These are phyloP conservation scores for Gambusia yucatana DNA, from an alignment of 2,797 vertebrate species.

Conservation along the genomic window DNA sequence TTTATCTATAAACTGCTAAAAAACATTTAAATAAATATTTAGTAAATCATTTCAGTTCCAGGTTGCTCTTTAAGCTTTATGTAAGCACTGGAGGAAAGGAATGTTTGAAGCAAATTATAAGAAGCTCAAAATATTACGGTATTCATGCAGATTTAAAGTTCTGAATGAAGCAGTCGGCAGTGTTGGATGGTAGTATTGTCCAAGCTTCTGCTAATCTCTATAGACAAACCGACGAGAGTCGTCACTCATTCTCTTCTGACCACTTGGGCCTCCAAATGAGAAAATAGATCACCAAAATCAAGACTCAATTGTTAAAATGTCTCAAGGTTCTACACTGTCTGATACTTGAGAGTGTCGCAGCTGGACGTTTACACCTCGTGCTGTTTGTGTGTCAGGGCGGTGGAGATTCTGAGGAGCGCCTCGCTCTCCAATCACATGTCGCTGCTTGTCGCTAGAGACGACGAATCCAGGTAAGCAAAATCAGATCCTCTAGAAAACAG, in stretches of 20 bases:
- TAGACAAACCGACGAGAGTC: not conserved
- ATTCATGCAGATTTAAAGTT: not conserved
- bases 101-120: not conserved
- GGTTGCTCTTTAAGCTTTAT: not conserved
- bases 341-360: not conserved
- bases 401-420: conserved; percentile 86
- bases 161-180: not conserved
- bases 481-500: not conserved
- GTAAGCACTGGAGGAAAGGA: not conserved
- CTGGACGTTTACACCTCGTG: not conserved
- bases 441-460: conserved; percentile 85
- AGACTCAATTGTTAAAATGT: not conserved
- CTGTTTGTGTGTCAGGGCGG: conserved; percentile 79
- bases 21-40: not conserved
- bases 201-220: not conserved
- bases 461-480: conserved; percentile 82
- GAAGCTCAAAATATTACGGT: not conserved
- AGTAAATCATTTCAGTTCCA: not conserved
- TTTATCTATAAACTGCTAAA: not conserved
- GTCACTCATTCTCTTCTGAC: not conserved
- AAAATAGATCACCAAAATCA: not conserved
- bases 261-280: not conserved
- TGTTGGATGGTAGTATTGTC: not conserved
- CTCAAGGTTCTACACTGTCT: not conserved
- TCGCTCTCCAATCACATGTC: conserved; percentile 88